phyloP scores from a whole-genome alignment of 2,113 vertebrate species.

The Seriola quinqueradiata region DNA sequence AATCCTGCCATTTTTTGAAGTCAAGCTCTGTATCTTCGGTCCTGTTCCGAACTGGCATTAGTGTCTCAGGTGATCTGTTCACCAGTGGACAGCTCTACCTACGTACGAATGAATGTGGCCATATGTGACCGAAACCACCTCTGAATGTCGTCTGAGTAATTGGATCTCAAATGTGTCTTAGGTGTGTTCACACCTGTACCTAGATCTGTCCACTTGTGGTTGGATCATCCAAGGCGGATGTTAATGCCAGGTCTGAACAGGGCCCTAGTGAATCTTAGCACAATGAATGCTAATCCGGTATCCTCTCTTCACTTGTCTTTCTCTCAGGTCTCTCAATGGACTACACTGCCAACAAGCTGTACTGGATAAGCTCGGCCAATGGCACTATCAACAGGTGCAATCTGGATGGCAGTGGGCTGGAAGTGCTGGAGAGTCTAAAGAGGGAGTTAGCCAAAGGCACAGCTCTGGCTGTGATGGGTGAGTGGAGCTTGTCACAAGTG shows the following conservation, averaged over 20 bases:
- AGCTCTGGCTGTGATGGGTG: constrained; percentile 98
- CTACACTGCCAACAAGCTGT: constrained; percentile 93
- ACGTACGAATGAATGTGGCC: no score
- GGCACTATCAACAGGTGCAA: constrained; percentile 98
- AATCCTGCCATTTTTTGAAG: not conserved
- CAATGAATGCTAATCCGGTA: not conserved
- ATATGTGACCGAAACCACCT: no score
- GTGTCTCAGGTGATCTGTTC: no score
- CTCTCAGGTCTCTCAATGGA: constrained; percentile 94
- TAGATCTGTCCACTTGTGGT: no score
- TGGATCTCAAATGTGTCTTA: no score
- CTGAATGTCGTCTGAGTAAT: no score
- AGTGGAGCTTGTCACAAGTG: constrained; percentile 80
- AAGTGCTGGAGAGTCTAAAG: constrained; percentile 95
- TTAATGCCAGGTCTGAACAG: no score
- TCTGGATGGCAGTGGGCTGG: constrained; percentile 93
- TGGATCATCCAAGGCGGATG: no score
- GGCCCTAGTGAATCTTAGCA: not conserved
- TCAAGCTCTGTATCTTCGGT: not conserved
- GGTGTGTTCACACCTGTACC: no score
- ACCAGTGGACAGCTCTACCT: no score
- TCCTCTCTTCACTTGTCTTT: constrained; percentile 29
- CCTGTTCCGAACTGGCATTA: no score
- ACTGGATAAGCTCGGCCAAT: constrained; percentile 99
- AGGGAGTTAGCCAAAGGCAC: constrained; percentile 94